Evolutionary conservation across 2,113 vertebrate species (phyloP), one percentile per base, ranked within the genome.

Genomic region (Excalfactoria chinensis): DNA sequence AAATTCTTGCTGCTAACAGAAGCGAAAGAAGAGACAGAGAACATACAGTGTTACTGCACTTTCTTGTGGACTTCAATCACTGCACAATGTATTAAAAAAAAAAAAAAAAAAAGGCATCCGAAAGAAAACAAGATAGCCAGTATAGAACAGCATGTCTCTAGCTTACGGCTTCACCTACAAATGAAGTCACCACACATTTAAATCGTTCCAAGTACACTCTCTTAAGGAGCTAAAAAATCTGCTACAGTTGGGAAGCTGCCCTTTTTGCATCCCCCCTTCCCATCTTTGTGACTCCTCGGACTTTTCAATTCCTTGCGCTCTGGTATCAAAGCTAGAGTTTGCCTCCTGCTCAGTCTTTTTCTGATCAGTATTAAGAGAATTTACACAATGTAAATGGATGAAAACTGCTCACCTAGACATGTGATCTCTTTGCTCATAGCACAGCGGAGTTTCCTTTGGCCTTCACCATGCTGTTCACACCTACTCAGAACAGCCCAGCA

Each of bases 51-150:
- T 37, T 53, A 48, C 30, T 63, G 25, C 15, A 9, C 5, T 30
- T 70, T 79, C n/a, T 93, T 70, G 55, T 72, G 74, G 73, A 71
- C 71, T 93, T 94, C 88, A 94, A 79, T 43, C 18, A 82, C 15
- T 25, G 67, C 5, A 35, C 0, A 0, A 34, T 63, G 60, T 60
- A 91, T 83, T 70, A 74, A 90, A 93, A 43, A 43, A 94, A 75
- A 1, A 91, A 85, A 69, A 74, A 90, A 93, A 43, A 43, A 94
- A 75, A 1, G 7, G 56, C 41, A 34, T 80, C 25, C 76, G 73
- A 92, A 55, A 86, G 44, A 77, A 88, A 84, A 79, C 23, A 51
- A 9, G 12, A 66, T 6, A 26, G 53, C 48, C 55, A 37, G 14
- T 66, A 32, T 63, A 75, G n/a, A 88, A 51, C 80, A 91, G 59